Evolutionary conservation across 2,888 invertebrate species (phyloP).

Genomic region (Pandemis cinnamomeana): DNA sequence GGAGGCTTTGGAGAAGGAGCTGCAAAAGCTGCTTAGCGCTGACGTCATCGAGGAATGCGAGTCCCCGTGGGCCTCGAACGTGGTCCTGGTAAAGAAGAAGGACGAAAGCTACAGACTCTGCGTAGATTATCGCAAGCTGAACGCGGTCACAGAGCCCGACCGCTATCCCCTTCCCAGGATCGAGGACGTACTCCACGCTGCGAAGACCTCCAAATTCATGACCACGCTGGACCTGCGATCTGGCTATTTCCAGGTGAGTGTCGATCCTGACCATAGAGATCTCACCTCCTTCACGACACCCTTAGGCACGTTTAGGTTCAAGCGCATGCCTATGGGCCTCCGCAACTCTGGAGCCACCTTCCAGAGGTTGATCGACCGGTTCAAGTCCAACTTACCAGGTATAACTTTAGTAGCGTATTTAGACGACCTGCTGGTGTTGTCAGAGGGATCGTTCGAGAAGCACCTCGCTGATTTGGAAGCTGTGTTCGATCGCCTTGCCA

Average conservation of each 20-base stretch:
- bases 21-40: neutral
- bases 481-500: slow-evolving; percentile 47
- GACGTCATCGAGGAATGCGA: slow-evolving; percentile 23
- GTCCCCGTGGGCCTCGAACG: slow-evolving; percentile 15
- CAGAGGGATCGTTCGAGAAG: slow-evolving; percentile 44
- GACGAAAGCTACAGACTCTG: slow-evolving; percentile 11
- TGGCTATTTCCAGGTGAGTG: slow-evolving; percentile 46
- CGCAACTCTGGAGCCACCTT: slow-evolving; percentile 45
- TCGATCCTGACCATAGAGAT: neutral
- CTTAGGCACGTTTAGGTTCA: slow-evolving; percentile 44
- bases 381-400: slow-evolving; percentile 43
- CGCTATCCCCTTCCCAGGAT: slow-evolving; percentile 1
- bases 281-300: slow-evolving; percentile 18
- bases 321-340: slow-evolving; percentile 43
- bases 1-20: slow-evolving; percentile 7
- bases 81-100: slow-evolving; percentile 13
- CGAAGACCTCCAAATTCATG: slow-evolving; percentile 47
- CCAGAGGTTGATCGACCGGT: slow-evolving; percentile 48
- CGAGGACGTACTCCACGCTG: slow-evolving; percentile 26
- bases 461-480: slow-evolving; percentile 50
- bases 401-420: slow-evolving; percentile 48
- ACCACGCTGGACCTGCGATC: slow-evolving; percentile 45
- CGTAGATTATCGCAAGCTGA: slow-evolving; percentile 15
- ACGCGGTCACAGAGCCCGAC: slow-evolving; percentile 13
- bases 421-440: slow-evolving; percentile 46